Conservation (phyloP, 2,797 vertebrate genomes). For the Sandelia bainsii region DNA sequence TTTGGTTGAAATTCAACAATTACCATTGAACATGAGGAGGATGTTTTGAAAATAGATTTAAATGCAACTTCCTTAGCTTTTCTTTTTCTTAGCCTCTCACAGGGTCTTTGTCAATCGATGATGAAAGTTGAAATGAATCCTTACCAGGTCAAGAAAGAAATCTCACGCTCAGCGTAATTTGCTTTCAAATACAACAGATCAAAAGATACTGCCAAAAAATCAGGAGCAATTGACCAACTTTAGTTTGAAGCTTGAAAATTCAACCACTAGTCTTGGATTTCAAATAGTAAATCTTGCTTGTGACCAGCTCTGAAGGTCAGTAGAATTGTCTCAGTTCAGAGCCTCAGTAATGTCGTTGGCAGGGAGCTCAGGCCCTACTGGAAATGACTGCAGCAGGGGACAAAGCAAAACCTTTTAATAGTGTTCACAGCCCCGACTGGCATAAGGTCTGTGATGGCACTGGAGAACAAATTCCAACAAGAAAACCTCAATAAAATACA, state of each 20-base stretch:
- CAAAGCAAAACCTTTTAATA: slow-evolving; percentile 41
- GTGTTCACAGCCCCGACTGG: slow-evolving; percentile 29
- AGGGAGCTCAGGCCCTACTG: slow-evolving; percentile 26
- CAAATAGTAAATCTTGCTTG: background rate
- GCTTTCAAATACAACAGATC: too few relatives aligned
- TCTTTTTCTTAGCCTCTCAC: too few relatives aligned
- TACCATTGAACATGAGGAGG: too few relatives aligned
- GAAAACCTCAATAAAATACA: slow-evolving; percentile 1
- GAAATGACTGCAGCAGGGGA: slow-evolving; percentile 24
- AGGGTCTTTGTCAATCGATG: too few relatives aligned
- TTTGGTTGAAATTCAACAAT: too few relatives aligned
- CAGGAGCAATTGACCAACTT: background rate
- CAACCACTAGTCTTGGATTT: background rate
- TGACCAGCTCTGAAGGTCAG: slow-evolving; percentile 23
- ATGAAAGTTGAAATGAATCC: too few relatives aligned
- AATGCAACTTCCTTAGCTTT: too few relatives aligned
- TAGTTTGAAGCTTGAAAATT: background rate
- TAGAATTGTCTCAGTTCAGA: slow-evolving; percentile 21
- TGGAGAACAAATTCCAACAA: background rate
- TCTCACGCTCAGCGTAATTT: too few relatives aligned
- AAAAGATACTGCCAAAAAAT: too few relatives aligned
- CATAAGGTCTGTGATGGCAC: slow-evolving; percentile 1
- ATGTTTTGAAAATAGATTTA: too few relatives aligned
- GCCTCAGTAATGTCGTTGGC: slow-evolving; percentile 38
- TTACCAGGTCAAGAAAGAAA: too few relatives aligned